Evolutionary conservation across 2,113 vertebrate species (phyloP).

Genomic region (Microcebus lehilahytsara): DNA sequence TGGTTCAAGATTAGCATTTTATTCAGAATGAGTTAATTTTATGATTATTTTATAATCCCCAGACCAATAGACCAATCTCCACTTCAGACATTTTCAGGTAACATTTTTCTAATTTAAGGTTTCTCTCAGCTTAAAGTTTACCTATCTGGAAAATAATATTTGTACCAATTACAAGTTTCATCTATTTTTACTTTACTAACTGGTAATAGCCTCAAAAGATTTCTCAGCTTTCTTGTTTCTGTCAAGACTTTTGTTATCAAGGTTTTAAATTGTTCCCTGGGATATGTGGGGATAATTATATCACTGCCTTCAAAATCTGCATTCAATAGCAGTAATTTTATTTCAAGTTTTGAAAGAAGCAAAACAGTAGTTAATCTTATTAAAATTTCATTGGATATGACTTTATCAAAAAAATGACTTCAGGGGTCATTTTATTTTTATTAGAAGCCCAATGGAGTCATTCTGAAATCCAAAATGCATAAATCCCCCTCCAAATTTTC

Average conservation of each 20-base stretch:
- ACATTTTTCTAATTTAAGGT: slow-evolving; percentile 60
- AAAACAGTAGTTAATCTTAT: slow-evolving; percentile 45
- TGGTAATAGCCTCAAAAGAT: slow-evolving; percentile 46
- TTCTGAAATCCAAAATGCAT: slow-evolving; percentile 37
- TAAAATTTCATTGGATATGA: slow-evolving; percentile 20
- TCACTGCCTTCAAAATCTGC: slow-evolving; percentile 48
- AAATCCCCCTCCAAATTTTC: slow-evolving; percentile 14
- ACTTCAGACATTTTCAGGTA: slow-evolving; percentile 50
- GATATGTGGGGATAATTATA: slow-evolving; percentile 41
- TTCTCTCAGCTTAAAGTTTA: slow-evolving; percentile 63
- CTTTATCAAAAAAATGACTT: background rate
- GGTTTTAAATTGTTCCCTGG: slow-evolving; percentile 41
- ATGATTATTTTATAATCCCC: slow-evolving; percentile 60
- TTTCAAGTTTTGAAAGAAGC: slow-evolving; percentile 56
- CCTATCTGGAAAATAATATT: slow-evolving; percentile 60
- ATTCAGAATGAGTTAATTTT: slow-evolving; percentile 55
- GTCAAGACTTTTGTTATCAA: slow-evolving; percentile 51
- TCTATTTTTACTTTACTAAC: slow-evolving; percentile 15
- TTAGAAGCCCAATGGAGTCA: background rate
- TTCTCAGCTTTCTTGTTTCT: slow-evolving; percentile 37
- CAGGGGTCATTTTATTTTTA: slow-evolving; percentile 26
- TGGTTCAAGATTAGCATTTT: slow-evolving; percentile 64
- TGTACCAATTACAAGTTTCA: slow-evolving; percentile 53
- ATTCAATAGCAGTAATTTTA: slow-evolving; percentile 52
- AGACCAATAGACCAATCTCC: slow-evolving; percentile 37